Conservation (phyloP, 2,113 vertebrate species). For the Pongo pygmaeus region DNA sequence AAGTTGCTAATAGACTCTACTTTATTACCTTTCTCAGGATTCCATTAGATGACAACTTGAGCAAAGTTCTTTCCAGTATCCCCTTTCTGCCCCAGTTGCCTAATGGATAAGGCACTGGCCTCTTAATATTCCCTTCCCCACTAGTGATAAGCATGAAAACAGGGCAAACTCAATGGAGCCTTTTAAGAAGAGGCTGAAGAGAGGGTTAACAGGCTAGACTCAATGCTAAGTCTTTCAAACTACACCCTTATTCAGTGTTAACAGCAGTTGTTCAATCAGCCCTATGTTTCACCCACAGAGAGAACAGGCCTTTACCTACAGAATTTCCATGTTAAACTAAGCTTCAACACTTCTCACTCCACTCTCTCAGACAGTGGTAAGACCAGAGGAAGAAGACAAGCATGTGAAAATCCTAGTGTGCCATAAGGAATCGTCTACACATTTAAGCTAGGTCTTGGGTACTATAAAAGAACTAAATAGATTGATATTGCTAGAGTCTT, state of each 20-base stretch:
- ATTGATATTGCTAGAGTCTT: background rate
- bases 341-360: background rate
- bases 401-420: background rate
- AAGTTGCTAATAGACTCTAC: background rate
- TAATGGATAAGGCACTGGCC: constrained; percentile 82
- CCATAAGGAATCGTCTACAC: background rate
- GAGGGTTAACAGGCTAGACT: background rate
- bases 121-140: constrained; percentile 73
- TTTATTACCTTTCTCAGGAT: background rate
- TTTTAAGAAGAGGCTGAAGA: constrained; percentile 3
- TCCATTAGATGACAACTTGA: background rate
- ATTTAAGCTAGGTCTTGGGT: background rate
- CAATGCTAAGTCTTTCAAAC: background rate
- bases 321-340: background rate
- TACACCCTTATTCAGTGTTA: background rate
- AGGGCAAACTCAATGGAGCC: background rate
- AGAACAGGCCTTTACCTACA: background rate
- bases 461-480: background rate
- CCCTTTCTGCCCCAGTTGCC: constrained; percentile 24
- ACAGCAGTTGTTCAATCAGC: background rate
- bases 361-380: background rate
- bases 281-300: background rate
- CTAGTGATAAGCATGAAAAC: background rate
- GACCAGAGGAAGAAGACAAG: background rate
- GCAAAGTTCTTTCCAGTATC: background rate